Percentiles rank a stretch among this genome's conserved stretches.
Evolutionary conservation across 2,797 vertebrate genomes (phyloP).

Genomic region (Sebastes taczanowskii): DNA sequence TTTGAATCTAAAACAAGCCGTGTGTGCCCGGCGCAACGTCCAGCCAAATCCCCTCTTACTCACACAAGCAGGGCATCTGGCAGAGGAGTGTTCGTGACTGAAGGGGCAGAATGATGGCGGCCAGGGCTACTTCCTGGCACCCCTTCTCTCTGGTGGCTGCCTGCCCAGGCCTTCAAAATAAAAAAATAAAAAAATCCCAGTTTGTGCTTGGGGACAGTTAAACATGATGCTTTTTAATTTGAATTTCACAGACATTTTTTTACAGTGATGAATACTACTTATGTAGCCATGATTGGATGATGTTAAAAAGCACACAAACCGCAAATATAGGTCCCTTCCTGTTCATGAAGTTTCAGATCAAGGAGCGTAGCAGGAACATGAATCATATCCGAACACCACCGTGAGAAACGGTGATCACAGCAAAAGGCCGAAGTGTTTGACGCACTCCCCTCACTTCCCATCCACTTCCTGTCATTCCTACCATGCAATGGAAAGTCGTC

Average conservation of each 20-base stretch:
- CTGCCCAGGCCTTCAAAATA: neutral
- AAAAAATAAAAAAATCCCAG: conserved; percentile 13
- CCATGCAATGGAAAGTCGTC: conserved; percentile 35
- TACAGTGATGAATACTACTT: neutral
- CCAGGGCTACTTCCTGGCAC: conserved; percentile 28
- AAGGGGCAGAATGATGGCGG: conserved; percentile 21
- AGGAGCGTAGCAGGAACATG: conserved; percentile 31
- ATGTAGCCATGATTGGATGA: neutral
- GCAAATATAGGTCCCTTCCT: conserved; percentile 4
- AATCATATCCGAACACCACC: conserved; percentile 18
- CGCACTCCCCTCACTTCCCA: conserved; percentile 30
- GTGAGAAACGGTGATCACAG: conserved; percentile 56
- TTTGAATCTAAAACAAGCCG: conserved; percentile 35
- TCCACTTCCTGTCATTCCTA: conserved; percentile 47
- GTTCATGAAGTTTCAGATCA: neutral
- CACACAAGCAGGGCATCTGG: conserved; percentile 33
- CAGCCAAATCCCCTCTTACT: conserved; percentile 11
- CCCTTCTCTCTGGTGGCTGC: conserved; percentile 5
- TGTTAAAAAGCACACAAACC: neutral
- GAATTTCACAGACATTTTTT: too few relatives aligned
- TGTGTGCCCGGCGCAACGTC: neutral
- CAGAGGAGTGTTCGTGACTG: conserved; percentile 14
- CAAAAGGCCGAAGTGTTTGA: conserved; percentile 41
- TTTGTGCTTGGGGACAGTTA: conserved; percentile 34
- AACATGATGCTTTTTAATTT: neutral